Evolutionary conservation across 2,113 vertebrate genomes (phyloP).

Genomic region (Baryphthengus martii): DNA sequence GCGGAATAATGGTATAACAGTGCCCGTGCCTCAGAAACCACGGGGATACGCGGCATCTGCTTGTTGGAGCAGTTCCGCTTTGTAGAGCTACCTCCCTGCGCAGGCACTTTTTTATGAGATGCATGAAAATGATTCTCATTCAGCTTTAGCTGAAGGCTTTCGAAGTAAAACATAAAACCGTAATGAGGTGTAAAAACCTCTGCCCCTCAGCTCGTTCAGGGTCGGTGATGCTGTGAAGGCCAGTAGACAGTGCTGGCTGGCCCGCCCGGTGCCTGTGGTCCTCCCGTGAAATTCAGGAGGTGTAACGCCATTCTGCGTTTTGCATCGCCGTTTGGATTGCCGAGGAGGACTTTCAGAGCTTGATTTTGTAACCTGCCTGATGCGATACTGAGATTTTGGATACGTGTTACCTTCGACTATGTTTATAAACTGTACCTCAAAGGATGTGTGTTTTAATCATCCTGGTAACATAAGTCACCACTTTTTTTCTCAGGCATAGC

Average conservation of each 20-base stretch:
- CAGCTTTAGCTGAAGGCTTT: not conserved
- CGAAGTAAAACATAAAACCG: not conserved
- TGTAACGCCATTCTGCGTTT: fast-evolving
- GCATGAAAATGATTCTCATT: not conserved
- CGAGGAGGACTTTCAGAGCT: not conserved
- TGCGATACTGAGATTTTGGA: not conserved
- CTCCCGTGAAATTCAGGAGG: not conserved
- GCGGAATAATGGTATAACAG: fast-evolving
- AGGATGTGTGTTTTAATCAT: not conserved
- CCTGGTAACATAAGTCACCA: not conserved
- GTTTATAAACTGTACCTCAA: not conserved
- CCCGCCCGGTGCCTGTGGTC: not conserved
- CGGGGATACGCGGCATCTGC: not conserved
- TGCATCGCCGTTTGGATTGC: not conserved
- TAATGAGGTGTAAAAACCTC: not conserved
- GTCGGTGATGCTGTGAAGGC: not conserved
- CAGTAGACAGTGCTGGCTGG: not conserved
- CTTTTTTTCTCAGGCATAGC: not conserved
- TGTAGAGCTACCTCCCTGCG: not conserved
- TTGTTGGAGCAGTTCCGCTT: not conserved
- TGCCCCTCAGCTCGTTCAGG: not conserved
- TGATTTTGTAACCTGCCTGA: not conserved
- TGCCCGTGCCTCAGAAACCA: fast-evolving
- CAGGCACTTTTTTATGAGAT: not conserved
- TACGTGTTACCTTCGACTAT: not conserved